These are phyloP conservation scores for Agrotis clavis DNA, from an alignment of 2,888 invertebrate species.

Conservation along the genomic window DNA sequence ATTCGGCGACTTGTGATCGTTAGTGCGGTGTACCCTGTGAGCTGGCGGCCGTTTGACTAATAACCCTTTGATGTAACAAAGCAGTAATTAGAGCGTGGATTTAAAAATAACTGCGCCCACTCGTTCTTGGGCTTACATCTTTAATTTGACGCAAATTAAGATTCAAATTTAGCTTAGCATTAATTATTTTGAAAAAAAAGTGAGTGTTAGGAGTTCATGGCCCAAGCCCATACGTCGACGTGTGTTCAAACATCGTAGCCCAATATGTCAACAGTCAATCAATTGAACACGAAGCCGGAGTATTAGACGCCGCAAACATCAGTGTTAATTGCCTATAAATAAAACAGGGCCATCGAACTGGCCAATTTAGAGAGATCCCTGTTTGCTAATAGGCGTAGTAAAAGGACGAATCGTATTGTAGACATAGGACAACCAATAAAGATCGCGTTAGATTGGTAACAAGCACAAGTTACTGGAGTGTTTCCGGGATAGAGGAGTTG, in stretches of 20 bases:
- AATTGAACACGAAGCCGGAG: constrained; percentile 77
- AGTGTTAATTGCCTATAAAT: constrained; percentile 84
- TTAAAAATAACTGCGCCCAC: constrained; percentile 76
- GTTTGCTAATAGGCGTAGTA: constrained; percentile 63
- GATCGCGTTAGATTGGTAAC: constrained; percentile 51
- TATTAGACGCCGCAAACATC: constrained; percentile 72
- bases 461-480: constrained; percentile 38
- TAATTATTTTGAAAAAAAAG: background rate
- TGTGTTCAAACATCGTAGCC: constrained; percentile 65
- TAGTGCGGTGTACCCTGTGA: constrained; percentile 74
- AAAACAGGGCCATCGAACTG: constrained; percentile 69
- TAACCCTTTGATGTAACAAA: constrained; percentile 76
- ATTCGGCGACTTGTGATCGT: constrained; percentile 81
- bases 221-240: constrained; percentile 32
- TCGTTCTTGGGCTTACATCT: constrained; percentile 64
- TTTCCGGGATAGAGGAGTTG: constrained; percentile 47
- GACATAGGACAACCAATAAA: constrained; percentile 38
- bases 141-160: constrained; percentile 64
- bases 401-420: constrained; percentile 47
- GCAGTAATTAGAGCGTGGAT: constrained; percentile 78
- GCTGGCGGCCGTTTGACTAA: constrained; percentile 72
- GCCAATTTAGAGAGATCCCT: constrained; percentile 67
- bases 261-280: constrained; percentile 85
- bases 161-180: constrained; percentile 24
- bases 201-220: constrained; percentile 22